Conservation (phyloP, 2,113 vertebrate species). For the Pterocles orientalis region DNA sequence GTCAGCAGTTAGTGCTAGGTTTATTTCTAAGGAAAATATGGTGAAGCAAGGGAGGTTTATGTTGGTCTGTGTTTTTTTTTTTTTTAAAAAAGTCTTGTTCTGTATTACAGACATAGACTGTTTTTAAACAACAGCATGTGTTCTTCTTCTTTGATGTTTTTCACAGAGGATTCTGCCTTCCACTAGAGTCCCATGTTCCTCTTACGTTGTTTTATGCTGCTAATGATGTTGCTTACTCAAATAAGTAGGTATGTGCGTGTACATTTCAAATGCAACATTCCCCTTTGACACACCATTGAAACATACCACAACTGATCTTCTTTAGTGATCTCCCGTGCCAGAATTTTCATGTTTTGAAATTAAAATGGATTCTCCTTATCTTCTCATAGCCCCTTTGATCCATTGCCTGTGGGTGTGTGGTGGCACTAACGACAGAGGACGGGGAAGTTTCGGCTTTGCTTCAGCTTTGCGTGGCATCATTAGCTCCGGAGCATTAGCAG, state of each 20-base stretch:
- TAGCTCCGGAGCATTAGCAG: slow-evolving; percentile 37
- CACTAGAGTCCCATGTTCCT: slow-evolving; percentile 11
- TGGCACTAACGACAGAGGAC: slow-evolving; percentile 43
- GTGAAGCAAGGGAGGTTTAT: not conserved
- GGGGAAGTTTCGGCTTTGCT: slow-evolving; percentile 40
- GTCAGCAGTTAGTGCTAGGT: not conserved
- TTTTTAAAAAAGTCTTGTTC: not conserved
- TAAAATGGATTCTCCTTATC: slow-evolving; percentile 75
- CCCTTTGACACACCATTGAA: not conserved
- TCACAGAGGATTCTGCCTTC: slow-evolving; percentile 19
- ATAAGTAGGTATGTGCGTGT: not conserved
- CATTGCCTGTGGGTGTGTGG: slow-evolving; percentile 52
- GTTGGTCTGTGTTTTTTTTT: not conserved
- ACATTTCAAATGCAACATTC: slow-evolving; percentile 16
- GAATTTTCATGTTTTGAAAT: slow-evolving; percentile 67
- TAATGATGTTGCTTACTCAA: slow-evolving; percentile 24
- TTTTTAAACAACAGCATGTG: slow-evolving; percentile 61
- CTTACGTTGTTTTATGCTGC: not conserved
- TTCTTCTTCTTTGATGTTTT: slow-evolving; percentile 60
- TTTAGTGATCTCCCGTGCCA: slow-evolving; percentile 57
- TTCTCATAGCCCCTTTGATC: slow-evolving; percentile 66
- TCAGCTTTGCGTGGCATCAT: slow-evolving; percentile 35
- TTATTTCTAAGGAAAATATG: not conserved
- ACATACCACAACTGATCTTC: slow-evolving; percentile 7
- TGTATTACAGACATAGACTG: slow-evolving; percentile 8